A percentile compares a stretch with the other conserved stretches of the same genome.
Conservation (phyloP, 2,113 vertebrate genomes). For the Larimichthys crocea region DNA sequence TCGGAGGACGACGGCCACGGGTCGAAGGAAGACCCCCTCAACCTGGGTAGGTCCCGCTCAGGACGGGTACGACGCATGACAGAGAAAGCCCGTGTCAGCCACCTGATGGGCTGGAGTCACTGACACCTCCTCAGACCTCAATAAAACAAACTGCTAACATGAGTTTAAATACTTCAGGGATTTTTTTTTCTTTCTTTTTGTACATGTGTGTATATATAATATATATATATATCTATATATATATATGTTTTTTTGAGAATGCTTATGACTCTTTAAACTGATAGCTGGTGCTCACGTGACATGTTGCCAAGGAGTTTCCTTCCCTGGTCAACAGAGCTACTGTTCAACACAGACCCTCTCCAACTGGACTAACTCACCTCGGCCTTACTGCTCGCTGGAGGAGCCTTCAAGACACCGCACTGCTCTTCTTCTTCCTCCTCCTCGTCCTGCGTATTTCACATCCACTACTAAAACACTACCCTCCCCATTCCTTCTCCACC, state of each 20-base stretch:
- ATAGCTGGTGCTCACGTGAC: constrained; percentile 90
- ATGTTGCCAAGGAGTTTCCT: constrained; percentile 86
- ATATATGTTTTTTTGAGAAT: constrained; percentile 75
- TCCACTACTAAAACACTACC: constrained; percentile 39
- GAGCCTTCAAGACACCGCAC: constrained; percentile 30
- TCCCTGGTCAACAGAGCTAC: constrained; percentile 64
- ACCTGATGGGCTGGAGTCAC: constrained; percentile 99
- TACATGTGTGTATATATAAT: constrained; percentile 63
- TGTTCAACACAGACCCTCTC: constrained; percentile 68
- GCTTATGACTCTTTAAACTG: constrained; percentile 76
- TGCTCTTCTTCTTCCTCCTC: constrained; percentile 47
- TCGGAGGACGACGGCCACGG: constrained; percentile 91
- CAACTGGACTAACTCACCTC: constrained; percentile 72
- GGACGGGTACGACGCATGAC: constrained; percentile 98
- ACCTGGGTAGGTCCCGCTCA: constrained; percentile 96
- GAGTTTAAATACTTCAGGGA: constrained; percentile 93
- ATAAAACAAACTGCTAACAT: constrained; percentile 52
- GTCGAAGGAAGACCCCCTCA: constrained; percentile 93
- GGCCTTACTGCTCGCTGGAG: constrained; percentile 78
- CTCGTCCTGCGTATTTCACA: neutral
- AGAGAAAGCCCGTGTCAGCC: constrained; percentile 98
- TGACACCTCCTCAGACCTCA: constrained; percentile 80
- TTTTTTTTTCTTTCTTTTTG: constrained; percentile 84
- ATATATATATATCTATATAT: constrained; percentile 38
- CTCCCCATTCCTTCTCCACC: constrained; percentile 8